These are phyloP conservation scores for Caracal caracal DNA, from an alignment of 2,113 vertebrate genomes.

Conservation along the genomic window DNA sequence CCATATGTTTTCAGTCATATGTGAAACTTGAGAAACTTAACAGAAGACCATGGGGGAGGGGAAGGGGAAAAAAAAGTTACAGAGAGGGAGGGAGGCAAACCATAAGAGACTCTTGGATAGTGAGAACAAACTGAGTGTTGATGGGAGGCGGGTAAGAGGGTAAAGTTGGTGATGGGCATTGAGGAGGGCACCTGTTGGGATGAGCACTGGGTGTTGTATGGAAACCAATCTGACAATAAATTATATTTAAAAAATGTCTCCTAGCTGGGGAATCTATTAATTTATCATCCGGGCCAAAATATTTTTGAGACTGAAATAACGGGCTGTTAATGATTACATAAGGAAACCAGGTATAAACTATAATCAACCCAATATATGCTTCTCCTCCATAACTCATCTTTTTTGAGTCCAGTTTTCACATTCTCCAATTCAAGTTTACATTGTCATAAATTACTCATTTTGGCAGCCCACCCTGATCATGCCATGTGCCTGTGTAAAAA, in stretches of 20 bases:
- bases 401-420: background rate
- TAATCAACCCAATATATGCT: background rate
- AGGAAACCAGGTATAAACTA: background rate
- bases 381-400: background rate
- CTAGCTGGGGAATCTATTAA: background rate
- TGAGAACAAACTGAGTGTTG: too few relatives aligned
- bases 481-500: background rate
- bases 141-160: too few relatives aligned
- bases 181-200: too few relatives aligned
- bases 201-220: too few relatives aligned
- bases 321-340: background rate
- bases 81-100: too few relatives aligned
- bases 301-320: background rate
- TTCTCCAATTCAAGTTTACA: background rate
- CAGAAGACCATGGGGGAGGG: too few relatives aligned
- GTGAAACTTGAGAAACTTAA: too few relatives aligned
- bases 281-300: background rate
- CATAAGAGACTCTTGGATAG: too few relatives aligned
- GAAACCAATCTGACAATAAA: too few relatives aligned
- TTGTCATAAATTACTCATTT: background rate
- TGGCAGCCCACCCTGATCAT: background rate
- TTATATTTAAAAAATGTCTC: background rate
- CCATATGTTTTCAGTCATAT: too few relatives aligned
- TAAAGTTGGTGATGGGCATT: too few relatives aligned
- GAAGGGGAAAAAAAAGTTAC: too few relatives aligned